Evolutionary conservation across 1,140 invertebrate species (phyloP).

Genomic region (Trachymyrmex septentrionalis): DNA sequence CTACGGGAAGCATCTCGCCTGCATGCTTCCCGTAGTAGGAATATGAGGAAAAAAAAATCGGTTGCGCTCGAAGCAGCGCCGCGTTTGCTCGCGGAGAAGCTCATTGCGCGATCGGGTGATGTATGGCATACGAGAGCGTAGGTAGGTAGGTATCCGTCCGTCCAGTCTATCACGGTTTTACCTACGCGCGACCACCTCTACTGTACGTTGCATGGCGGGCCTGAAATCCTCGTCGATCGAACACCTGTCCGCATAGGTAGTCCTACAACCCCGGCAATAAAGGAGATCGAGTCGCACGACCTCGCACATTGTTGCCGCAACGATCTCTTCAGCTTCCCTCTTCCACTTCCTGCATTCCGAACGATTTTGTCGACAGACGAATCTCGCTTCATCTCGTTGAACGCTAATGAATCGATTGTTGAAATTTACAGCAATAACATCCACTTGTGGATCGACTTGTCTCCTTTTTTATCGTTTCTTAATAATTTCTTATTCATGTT

Average conservation of each 20-base stretch:
- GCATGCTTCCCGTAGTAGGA: slow-evolving; percentile 10
- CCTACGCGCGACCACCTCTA: slow-evolving; percentile 33
- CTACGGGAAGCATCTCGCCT: slow-evolving; percentile 30
- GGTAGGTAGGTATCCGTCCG: slow-evolving; percentile 70
- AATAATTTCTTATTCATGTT: neutral
- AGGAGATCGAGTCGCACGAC: slow-evolving; percentile 60
- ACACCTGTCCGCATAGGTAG: slow-evolving; percentile 71
- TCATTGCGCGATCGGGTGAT: slow-evolving; percentile 73
- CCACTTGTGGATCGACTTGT: neutral
- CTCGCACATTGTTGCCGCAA: slow-evolving; percentile 61
- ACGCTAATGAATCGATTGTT: slow-evolving; percentile 38
- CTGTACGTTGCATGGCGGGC: slow-evolving; percentile 29
- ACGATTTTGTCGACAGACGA: slow-evolving; percentile 22
- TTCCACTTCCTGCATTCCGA: slow-evolving; percentile 54
- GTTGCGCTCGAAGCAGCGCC: neutral
- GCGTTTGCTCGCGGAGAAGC: neutral
- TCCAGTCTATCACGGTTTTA: slow-evolving; percentile 42
- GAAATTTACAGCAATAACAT: neutral
- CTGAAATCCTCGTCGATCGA: slow-evolving; percentile 65
- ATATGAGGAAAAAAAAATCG: slow-evolving; percentile 42
- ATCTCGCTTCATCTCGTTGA: neutral
- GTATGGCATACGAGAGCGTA: slow-evolving; percentile 71
- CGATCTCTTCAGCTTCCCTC: neutral
- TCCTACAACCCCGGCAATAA: slow-evolving; percentile 64
- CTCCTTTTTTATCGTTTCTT: neutral